Conservation (phyloP, 2,888 invertebrate species). For the Merodon equestris region DNA sequence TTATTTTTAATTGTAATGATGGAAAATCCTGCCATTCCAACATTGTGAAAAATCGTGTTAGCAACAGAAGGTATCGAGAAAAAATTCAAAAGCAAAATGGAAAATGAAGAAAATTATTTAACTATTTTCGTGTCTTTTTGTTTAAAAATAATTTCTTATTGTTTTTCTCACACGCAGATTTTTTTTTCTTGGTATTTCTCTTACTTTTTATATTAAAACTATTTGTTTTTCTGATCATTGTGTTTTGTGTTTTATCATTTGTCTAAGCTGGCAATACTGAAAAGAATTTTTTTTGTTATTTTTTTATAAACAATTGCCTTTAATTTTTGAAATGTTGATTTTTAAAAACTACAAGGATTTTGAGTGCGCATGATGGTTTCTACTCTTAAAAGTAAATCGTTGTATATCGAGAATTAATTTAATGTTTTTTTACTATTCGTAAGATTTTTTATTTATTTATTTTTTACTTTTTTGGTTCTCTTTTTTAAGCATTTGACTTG, state of each 20-base stretch:
- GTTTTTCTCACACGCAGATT: conserved; percentile 72
- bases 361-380: conserved; percentile 55
- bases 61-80: conserved; percentile 30
- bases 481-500: conserved; percentile 25
- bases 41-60: conserved; percentile 49
- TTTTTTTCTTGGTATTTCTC: conserved; percentile 72
- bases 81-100: conserved; percentile 1
- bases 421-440: not conserved
- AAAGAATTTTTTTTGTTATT: conserved; percentile 21
- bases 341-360: conserved; percentile 50
- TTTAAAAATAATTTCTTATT: conserved; percentile 68
- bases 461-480: not conserved
- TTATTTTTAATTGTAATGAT: conserved; percentile 11
- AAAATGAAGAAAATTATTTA: conserved; percentile 10
- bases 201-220: conserved; percentile 65
- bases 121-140: conserved; percentile 52
- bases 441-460: not conserved
- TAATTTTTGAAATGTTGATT: conserved; percentile 14
- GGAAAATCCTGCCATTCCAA: conserved; percentile 47
- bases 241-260: conserved; percentile 29
- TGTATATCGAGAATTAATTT: conserved; percentile 58
- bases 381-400: conserved; percentile 66
- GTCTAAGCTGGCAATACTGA: conserved; percentile 49
- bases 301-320: too few species aligned
- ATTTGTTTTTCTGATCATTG: conserved; percentile 62